phyloP scores from a whole-genome alignment of 2,888 invertebrate genomes.

The Caenorhabditis uteleia region DNA sequence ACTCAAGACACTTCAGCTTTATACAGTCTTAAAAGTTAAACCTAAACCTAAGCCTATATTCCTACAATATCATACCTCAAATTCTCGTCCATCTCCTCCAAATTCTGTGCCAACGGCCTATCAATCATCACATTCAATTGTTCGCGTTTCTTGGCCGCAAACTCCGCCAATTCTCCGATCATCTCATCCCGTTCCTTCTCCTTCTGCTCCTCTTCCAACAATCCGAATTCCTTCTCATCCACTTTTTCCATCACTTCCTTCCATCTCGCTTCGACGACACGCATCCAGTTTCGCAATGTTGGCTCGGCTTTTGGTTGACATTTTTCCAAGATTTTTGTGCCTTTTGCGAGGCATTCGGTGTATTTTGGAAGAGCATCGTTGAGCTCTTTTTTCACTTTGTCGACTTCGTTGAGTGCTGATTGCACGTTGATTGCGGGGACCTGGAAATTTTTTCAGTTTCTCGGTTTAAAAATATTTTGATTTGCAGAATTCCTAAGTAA shows the following conservation, averaged over 20 bases:
- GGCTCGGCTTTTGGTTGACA: constrained; percentile 97
- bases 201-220: constrained; percentile 48
- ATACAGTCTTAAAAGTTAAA: no score
- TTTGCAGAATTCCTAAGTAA: no score
- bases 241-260: constrained; percentile 58
- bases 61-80: no score
- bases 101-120: constrained; percentile 73
- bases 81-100: constrained; percentile 27
- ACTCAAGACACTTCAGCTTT: no score
- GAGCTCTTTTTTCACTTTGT: constrained; percentile 35
- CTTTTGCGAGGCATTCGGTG: constrained; percentile 25
- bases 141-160: constrained; percentile 87
- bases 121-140: constrained; percentile 76
- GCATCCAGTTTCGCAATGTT: constrained; percentile 98
- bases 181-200: constrained; percentile 82
- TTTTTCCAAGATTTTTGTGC: constrained; percentile 83
- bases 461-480: no score
- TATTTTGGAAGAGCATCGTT: constrained; percentile 25
- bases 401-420: constrained; percentile 30
- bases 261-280: constrained; percentile 93
- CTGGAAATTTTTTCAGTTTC: constrained; percentile 1
- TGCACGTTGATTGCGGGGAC: constrained; percentile 16
- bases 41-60: no score
- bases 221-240: constrained; percentile 43
- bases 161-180: constrained; percentile 83